Conservation (phyloP, 1,140 invertebrate genomes). For the Drosophila neocordata region DNA sequence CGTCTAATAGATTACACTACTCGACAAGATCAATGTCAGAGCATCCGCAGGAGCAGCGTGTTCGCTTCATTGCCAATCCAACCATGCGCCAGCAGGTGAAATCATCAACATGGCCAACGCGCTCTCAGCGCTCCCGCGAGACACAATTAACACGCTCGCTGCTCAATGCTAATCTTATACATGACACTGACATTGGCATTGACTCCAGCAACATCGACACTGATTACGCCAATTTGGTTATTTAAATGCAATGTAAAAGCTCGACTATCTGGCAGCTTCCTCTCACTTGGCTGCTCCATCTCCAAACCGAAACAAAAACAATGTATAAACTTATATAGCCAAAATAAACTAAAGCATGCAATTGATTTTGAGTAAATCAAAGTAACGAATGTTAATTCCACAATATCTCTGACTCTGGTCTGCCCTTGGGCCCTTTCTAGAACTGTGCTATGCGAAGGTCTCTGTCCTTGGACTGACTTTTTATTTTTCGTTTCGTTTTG, state of each 20-base stretch:
- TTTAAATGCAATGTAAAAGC: constrained; percentile 43
- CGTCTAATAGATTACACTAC: constrained; percentile 71
- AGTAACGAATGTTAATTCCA: constrained; percentile 45
- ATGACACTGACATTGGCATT: constrained; percentile 7
- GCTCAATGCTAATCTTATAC: constrained; percentile 31
- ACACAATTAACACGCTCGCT: constrained; percentile 65
- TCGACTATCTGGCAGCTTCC: constrained; percentile 1
- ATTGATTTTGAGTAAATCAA: constrained; percentile 60
- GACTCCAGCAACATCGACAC: constrained; percentile 42
- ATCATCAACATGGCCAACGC: constrained; percentile 40
- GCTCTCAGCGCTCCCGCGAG: constrained; percentile 42
- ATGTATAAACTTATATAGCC: constrained; percentile 35
- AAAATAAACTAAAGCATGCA: constrained; percentile 72
- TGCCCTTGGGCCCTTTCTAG: constrained; percentile 59
- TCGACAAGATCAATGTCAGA: constrained; percentile 78
- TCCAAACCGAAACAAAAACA: constrained; percentile 9
- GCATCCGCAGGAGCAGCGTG: constrained; percentile 39
- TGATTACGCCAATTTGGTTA: constrained; percentile 58
- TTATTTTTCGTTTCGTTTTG: constrained; percentile 25
- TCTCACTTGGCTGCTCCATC: neutral
- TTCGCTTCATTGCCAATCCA: constrained; percentile 61
- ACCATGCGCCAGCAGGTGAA: constrained; percentile 69
- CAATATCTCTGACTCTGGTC: neutral
- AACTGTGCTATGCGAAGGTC: constrained; percentile 48
- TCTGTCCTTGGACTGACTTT: constrained; percentile 39